Evolutionary conservation across 2,113 vertebrate species (phyloP), one percentile per base, ranked within the genome.

Genomic region (Hippocampus guttulatus): DNA sequence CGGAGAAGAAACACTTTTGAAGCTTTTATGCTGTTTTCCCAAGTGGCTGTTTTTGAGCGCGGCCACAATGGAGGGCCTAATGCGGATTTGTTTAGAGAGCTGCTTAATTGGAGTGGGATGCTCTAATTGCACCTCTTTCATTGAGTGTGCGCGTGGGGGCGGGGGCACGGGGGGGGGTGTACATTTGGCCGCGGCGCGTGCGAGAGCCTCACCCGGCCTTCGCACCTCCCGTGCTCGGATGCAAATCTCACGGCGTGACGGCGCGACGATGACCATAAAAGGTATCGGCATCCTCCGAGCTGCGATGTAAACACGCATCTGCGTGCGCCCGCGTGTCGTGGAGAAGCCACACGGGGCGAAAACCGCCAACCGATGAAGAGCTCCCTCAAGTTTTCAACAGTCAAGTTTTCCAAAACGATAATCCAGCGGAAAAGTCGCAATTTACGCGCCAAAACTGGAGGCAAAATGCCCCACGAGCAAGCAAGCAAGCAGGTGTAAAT

Each of bases 71-170:
- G 91, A 91, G 89, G 86, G 81, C 88, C 92, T 93, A 92, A 93
- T 92, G 89, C 90, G 86, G 91, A 89, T 91, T 91, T 91, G 90
- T 92, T 91, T 92, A 90, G 90, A 93, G 91, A 89, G 92, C 90
- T 87, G 90, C 84, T 91, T 93, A 93, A 93, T 93, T 92, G 90
- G 88, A 86, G 90, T 90, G 88, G 89, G 90, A 91, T 87, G 87
- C 91, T 90, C 88, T 92, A 92, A 93, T 93, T 93, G 89, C 86
- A 81, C 88, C 90, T 91, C 91, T 91, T 89, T 90, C 81, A 85
- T 81, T 55, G 76, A 80, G 83, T 81, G 72, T 78, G 81, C 84
- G 58, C 78, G 70, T 68, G 40, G 73, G 73, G 66, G 73, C 63
- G 78, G 57, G 16, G 70, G 69, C 77, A 68, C 38, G n/a, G 79